Percentiles rank a stretch among this genome's conserved stretches.
Conservation (phyloP, 2,797 vertebrate species). For the Hybognathus amarus region DNA sequence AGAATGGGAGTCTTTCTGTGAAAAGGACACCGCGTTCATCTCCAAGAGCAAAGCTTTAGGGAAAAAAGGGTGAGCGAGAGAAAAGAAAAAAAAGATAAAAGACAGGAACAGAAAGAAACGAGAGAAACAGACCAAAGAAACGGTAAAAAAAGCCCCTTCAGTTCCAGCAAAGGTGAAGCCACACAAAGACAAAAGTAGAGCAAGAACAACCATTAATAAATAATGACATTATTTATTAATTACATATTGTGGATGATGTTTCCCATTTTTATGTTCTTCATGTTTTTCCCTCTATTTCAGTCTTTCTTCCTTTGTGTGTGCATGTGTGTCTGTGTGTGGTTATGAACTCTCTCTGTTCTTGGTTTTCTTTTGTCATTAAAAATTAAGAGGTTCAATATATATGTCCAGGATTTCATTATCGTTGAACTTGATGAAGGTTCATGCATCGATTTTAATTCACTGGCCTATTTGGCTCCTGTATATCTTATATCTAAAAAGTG, state of each 20-base stretch:
- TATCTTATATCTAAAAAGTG: conserved; percentile 49
- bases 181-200: conserved; percentile 23
- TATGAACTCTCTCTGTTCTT: conserved; percentile 28
- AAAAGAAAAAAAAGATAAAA: neutral
- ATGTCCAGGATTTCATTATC: conserved; percentile 54
- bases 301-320: conserved; percentile 3
- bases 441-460: conserved; percentile 28
- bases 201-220: conserved; percentile 55
- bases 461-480: conserved; percentile 31
- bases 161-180: conserved; percentile 42
- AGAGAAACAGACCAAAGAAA: neutral
- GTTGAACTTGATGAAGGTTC: conserved; percentile 49
- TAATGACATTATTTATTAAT: conserved; percentile 61
- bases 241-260: conserved; percentile 64
- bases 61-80: conserved; percentile 16
- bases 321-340: conserved; percentile 12
- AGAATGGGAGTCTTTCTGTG: neutral
- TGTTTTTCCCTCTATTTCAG: conserved; percentile 12
- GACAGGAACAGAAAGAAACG: conserved; percentile 3
- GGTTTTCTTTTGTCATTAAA: conserved; percentile 59
- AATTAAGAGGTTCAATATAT: conserved; percentile 57
- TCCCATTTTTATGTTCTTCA: conserved; percentile 50
- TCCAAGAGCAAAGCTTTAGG: conserved; percentile 22
- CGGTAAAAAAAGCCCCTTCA: conserved; percentile 4
- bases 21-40: conserved; percentile 5